These are phyloP conservation scores for Acanthosepion pharaonis DNA, from an alignment of 2,888 invertebrate species.

Conservation along the genomic window DNA sequence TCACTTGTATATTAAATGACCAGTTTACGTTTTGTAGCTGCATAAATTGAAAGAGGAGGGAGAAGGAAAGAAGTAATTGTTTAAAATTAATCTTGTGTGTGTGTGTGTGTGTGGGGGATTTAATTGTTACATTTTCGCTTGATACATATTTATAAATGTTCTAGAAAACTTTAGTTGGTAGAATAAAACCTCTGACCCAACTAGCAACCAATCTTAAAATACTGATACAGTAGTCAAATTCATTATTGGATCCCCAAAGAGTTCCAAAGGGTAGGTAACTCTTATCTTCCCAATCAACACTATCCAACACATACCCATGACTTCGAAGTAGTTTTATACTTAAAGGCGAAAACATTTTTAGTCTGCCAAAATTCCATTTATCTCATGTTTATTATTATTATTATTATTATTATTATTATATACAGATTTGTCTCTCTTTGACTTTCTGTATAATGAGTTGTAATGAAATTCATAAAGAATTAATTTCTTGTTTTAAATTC, in stretches of 20 bases:
- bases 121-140: background rate
- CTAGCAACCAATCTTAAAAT: background rate
- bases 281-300: background rate
- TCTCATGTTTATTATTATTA: slow-evolving; percentile 18
- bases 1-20: background rate
- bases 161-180: background rate
- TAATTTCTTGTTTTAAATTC: slow-evolving; percentile 20
- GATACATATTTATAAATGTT: background rate
- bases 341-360: background rate
- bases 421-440: slow-evolving; percentile 16
- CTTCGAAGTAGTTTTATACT: background rate
- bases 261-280: slow-evolving; percentile 2
- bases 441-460: background rate
- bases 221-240: background rate
- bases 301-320: background rate
- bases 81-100: background rate
- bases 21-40: slow-evolving; percentile 2
- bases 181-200: background rate
- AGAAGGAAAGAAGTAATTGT: background rate
- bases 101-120: background rate
- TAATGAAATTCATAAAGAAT: background rate
- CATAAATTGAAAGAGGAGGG: background rate
- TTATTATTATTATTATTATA: background rate
- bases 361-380: background rate
- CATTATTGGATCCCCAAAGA: background rate